phyloP scores from a whole-genome alignment of 2,888 invertebrate species.

The Papilio demoleus region DNA sequence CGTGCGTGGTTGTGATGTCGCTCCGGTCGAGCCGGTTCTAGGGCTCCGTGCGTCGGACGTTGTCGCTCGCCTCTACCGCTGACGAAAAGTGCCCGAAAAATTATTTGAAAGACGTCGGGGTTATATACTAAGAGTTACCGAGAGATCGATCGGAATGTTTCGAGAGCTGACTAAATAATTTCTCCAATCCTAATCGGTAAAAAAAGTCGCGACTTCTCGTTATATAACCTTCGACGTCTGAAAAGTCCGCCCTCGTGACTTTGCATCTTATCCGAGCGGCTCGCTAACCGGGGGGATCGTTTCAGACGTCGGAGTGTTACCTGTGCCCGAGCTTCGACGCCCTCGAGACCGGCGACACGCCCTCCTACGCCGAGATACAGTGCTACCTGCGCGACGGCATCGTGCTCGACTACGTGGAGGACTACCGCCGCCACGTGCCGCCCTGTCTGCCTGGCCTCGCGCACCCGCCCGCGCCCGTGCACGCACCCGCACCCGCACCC shows the following conservation, averaged over 20 bases:
- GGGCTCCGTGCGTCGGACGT: no score
- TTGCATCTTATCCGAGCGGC: background rate
- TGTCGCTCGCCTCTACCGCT: no score
- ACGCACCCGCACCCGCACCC: constrained; percentile 31
- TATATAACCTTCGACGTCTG: constrained; percentile 44
- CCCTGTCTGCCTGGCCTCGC: constrained; percentile 48
- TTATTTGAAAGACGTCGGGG: constrained; percentile 1
- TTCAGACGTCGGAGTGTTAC: constrained; percentile 73
- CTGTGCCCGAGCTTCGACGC: constrained; percentile 80
- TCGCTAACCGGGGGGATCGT: constrained; percentile 49
- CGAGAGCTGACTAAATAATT: background rate
- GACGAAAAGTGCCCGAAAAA: background rate
- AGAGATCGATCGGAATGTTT: background rate
- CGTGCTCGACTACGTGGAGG: constrained; percentile 70
- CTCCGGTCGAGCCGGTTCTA: no score
- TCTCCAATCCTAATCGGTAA: background rate
- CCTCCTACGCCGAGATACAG: constrained; percentile 70
- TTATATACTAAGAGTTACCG: background rate
- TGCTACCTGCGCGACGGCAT: constrained; percentile 73
- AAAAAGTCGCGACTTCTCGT: background rate
- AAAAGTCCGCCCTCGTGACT: constrained; percentile 26
- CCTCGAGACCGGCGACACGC: constrained; percentile 78
- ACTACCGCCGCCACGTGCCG: constrained; percentile 72
- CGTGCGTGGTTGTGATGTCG: no score
- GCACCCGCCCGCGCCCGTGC: constrained; percentile 30